Conservation (phyloP, 2,113 vertebrate species). For the Hystrix brachyura region DNA sequence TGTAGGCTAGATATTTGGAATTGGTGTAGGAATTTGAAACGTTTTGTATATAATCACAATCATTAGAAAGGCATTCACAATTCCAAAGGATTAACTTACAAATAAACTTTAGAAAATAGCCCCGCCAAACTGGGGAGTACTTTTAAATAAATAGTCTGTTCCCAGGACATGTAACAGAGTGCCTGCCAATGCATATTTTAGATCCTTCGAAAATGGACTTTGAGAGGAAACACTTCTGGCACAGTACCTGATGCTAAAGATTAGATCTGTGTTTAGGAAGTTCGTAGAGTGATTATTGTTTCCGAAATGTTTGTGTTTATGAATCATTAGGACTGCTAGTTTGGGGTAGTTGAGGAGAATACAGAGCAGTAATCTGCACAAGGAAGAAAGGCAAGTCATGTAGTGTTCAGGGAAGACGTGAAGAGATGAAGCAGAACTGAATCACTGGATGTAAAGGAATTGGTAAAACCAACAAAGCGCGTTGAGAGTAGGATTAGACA, state of each 20-base stretch:
- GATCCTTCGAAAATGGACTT: constrained; percentile 9
- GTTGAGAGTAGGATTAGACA: not conserved
- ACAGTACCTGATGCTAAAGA: constrained; percentile 16
- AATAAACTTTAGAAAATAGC: constrained; percentile 7
- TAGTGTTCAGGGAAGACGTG: not conserved
- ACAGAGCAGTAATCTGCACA: not conserved
- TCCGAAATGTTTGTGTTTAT: not conserved
- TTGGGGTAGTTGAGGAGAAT: not conserved
- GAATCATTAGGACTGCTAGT: not conserved
- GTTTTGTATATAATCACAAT: constrained; percentile 27
- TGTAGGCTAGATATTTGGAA: not conserved
- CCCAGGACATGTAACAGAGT: not conserved
- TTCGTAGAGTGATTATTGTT: not conserved
- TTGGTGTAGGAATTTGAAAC: not conserved
- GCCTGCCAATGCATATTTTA: not conserved
- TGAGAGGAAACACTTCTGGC: not conserved
- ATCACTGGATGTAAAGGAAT: not conserved
- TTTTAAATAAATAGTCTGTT: constrained; percentile 44
- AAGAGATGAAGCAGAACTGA: not conserved
- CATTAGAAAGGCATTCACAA: not conserved
- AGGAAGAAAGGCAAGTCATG: not conserved
- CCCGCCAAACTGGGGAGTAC: not conserved
- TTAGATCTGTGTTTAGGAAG: not conserved
- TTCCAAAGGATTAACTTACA: not conserved
- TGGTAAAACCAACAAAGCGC: not conserved